Conservation (phyloP, 2,113 vertebrate genomes). For the Seriola quinqueradiata region DNA sequence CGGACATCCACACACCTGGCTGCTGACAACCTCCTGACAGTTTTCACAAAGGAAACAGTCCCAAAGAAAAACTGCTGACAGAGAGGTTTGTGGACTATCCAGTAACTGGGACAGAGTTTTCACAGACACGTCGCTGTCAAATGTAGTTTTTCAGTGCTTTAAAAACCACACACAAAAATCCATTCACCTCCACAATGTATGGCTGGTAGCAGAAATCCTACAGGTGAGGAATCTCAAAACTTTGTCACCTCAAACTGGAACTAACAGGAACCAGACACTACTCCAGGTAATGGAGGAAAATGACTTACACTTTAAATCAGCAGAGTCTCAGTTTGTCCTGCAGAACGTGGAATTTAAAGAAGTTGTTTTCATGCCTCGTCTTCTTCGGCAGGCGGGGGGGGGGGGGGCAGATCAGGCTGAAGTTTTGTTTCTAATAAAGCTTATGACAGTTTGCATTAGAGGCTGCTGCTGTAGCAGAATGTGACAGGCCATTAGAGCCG, state of each 20-base stretch:
- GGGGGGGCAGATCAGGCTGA: conserved; percentile 2
- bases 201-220: background rate
- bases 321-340: background rate
- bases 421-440: conserved; percentile 59
- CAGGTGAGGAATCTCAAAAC: background rate
- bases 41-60: conserved; percentile 17
- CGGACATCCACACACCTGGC: background rate
- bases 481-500: conserved; percentile 72
- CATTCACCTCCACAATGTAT: background rate
- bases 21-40: conserved; percentile 1
- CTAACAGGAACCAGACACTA: background rate
- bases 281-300: background rate
- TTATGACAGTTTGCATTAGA: conserved; percentile 58
- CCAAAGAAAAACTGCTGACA: conserved; percentile 40
- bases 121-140: conserved; percentile 24
- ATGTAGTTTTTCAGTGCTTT: conserved; percentile 13
- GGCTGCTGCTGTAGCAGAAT: conserved; percentile 42
- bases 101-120: conserved; percentile 10
- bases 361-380: background rate
- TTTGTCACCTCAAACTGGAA: background rate
- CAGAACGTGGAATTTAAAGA: conserved; percentile 3
- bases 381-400: background rate
- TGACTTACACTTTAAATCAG: background rate
- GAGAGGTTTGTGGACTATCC: conserved; percentile 37
- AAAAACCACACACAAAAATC: conserved; percentile 1